Evolutionary conservation across 53 echinoderm and acorn worm genomes (phyloP), one percentile per base, ranked within the genome.

Genomic region (Hippasteria phrygiana): DNA sequence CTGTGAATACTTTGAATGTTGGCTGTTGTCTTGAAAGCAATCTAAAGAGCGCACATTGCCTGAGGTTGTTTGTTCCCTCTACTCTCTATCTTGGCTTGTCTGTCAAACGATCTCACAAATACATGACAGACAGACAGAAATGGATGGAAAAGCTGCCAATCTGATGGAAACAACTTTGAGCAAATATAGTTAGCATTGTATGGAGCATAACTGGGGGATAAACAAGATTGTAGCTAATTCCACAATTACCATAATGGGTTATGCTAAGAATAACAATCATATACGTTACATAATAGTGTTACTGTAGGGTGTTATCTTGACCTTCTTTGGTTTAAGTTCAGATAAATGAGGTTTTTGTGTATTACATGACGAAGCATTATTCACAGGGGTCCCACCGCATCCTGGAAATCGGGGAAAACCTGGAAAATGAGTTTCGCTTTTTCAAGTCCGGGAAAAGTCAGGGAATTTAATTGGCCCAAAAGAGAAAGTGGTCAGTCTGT

Each of bases 81-180:
- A 56, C 59, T 56, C 78, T 62, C 78, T 56, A 20, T 78, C 36
- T 56, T 37, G 37, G 78, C 39, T 36, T 78, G 59, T 78, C 78
- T 59, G 59, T 78, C 78, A 78, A 55, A 78, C 32, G n/a, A 56
- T 78, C 59, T 11, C 16, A 56, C 78, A 78, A 36, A 55, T 18
- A 56, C 36, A 78, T 56, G 78, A 78, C 59, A 62, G 78, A 62
- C 78, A 56, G 78, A 36, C 67, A 8, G 16, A 35, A 35, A 16
- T 22, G 17, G 34, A 32, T 16, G 5, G 2, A 42, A 72, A 41
- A 39, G 40, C 24, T 2, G 37, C 18, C 40, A n/a, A 40, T 38
- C 5, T 7, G 41, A 20, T 62, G 36, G 55, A 11, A 45, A 75
- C n/a, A n/a, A n/a, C n/a, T n/a, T n/a, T 33, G 18, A 16, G 18